phyloP scores from a whole-genome alignment of 2,888 invertebrate species.

The Zelleria hepariella region DNA sequence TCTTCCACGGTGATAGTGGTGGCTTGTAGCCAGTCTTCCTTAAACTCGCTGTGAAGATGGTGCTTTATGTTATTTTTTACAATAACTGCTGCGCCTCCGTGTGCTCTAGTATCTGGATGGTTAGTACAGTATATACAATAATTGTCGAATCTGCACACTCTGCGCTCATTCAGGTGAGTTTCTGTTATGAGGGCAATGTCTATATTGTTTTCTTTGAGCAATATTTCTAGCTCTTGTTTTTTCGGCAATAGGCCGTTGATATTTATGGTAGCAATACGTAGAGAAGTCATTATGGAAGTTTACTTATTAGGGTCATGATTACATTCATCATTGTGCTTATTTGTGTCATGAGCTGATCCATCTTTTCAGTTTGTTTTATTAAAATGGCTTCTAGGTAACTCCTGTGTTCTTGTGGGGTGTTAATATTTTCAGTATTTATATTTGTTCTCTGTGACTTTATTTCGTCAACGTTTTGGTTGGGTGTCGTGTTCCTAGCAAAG shows the following conservation, averaged over 20 bases:
- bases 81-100: constrained; percentile 11
- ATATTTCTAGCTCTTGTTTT: constrained; percentile 10
- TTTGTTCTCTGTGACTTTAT: neutral
- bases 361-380: constrained; percentile 15
- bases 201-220: constrained; percentile 6
- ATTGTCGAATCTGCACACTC: too few relatives aligned
- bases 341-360: constrained; percentile 14
- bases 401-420: too few relatives aligned
- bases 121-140: constrained; percentile 6
- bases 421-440: too few relatives aligned
- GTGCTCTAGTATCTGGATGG: constrained; percentile 10
- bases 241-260: constrained; percentile 16
- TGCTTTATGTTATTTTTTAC: constrained; percentile 8
- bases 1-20: constrained; percentile 5
- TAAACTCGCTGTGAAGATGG: neutral
- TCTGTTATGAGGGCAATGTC: too few relatives aligned
- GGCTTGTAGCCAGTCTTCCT: constrained; percentile 4
- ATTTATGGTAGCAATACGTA: constrained; percentile 16
- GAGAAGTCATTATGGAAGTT: constrained; percentile 8
- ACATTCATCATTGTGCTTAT: constrained; percentile 13
- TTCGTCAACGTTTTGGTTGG: too few relatives aligned
- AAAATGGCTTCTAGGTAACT: constrained; percentile 8
- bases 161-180: too few relatives aligned
- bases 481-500: too few relatives aligned
- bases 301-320: constrained; percentile 10